A percentile compares a stretch with the other conserved stretches of the same genome.
Evolutionary conservation across 2,888 invertebrate genomes (phyloP).

Genomic region (Cephonodes hylas): DNA sequence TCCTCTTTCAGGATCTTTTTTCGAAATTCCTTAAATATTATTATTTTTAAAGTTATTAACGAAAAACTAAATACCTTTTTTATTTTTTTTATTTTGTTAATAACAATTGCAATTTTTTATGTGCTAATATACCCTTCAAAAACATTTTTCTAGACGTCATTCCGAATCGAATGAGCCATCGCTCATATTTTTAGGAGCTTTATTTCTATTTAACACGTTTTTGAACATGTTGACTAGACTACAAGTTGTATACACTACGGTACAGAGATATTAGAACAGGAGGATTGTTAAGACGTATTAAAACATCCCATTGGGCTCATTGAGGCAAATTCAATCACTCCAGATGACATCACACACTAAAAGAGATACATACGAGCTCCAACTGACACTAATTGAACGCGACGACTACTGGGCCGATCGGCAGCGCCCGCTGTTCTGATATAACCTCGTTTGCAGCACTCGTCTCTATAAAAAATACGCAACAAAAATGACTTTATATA

Average conservation of each 20-base stretch:
- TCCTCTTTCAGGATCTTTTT: too few relatives aligned
- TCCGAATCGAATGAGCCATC: too few relatives aligned
- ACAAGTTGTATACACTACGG: background rate
- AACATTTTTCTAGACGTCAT: too few relatives aligned
- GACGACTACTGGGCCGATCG: constrained; percentile 45
- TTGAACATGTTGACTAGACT: too few relatives aligned
- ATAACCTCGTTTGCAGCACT: constrained; percentile 58
- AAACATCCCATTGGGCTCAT: constrained; percentile 44
- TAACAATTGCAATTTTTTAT: too few relatives aligned
- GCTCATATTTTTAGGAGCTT: too few relatives aligned
- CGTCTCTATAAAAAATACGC: constrained; percentile 38
- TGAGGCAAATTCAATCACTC: constrained; percentile 51
- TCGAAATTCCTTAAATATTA: too few relatives aligned
- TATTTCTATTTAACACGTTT: too few relatives aligned
- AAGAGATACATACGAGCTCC: constrained; percentile 52
- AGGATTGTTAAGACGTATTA: constrained; percentile 20
- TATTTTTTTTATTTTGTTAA: too few relatives aligned
- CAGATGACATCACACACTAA: constrained; percentile 69
- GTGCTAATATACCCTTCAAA: too few relatives aligned
- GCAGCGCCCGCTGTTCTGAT: constrained; percentile 49
- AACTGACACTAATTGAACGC: constrained; percentile 69
- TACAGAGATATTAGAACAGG: background rate
- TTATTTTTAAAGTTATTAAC: too few relatives aligned
- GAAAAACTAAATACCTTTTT: too few relatives aligned
- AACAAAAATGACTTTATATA: constrained; percentile 57